phyloP scores from a whole-genome alignment of 2,113 vertebrate species.

The Ctenomys sociabilis region DNA sequence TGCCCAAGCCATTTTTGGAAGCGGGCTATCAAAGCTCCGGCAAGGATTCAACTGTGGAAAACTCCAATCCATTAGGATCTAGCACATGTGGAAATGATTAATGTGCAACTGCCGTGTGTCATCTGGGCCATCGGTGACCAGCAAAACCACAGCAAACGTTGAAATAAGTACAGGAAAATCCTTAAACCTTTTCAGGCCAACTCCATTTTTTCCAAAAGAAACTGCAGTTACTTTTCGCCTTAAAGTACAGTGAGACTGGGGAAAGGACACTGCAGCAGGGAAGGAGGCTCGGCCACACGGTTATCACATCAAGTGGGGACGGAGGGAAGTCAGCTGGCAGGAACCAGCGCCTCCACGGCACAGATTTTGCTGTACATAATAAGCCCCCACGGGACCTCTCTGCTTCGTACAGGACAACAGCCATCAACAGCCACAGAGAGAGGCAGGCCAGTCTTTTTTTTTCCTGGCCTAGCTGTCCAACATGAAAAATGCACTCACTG shows the following conservation, averaged over 20 bases:
- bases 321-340: neutral
- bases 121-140: slow-evolving; percentile 46
- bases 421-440: too few species aligned
- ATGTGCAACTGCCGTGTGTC: slow-evolving; percentile 28
- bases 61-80: neutral
- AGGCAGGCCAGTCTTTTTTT: neutral
- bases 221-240: neutral
- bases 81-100: neutral
- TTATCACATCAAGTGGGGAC: neutral
- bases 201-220: slow-evolving; percentile 61
- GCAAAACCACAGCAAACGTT: slow-evolving; percentile 32
- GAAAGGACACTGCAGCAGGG: neutral
- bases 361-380: neutral
- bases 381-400: neutral
- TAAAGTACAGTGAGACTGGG: neutral
- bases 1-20: slow-evolving; percentile 66
- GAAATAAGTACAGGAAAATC: slow-evolving; percentile 53
- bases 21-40: neutral
- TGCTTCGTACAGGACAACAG: neutral
- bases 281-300: neutral
- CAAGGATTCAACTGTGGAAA: slow-evolving; percentile 55
- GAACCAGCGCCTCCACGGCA: neutral
- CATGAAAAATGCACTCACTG: neutral
- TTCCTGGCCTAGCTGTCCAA: neutral
- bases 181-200: neutral